Evolutionary conservation across 2,113 vertebrate species (phyloP), one percentile per base, ranked within the genome.

Genomic region (Oncorhynchus mykiss): DNA sequence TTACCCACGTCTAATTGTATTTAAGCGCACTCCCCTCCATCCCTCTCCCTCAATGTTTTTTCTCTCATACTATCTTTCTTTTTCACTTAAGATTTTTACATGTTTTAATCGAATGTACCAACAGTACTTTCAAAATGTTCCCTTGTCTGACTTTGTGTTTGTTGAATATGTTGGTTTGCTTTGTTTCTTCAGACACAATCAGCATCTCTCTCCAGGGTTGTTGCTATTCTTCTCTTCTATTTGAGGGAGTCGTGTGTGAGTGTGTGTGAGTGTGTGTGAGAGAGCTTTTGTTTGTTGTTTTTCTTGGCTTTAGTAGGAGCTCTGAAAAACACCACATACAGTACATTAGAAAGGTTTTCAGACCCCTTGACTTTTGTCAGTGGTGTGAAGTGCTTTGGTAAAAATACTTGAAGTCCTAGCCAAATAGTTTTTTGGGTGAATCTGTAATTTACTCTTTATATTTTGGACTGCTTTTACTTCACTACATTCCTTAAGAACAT

Each of bases 221-320:
- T 67, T 54, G 60, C 27, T 60, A 29, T 73, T 74, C 65, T 14
- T 31, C 29, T 67, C 13, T 39, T 29, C 16, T 68, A 5, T 68
- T 29, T 73, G 70, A 39, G 57, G 27, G 54, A 13, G 60, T 73
- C 11, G 57, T 65, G 72, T 73, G n/a, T 65, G 57, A 12, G 71
- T 34, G 27, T 72, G 34, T 8, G 31, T 34, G 31, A 6, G 31
- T 34, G 31, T 34, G 31, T 34, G 31, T 34, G 31, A 6, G 34
- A 8, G 39, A 9, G 39, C 39, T 9, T 39, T 39, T 8, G 9
- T 39, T 39, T 39, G 8, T 2, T 31, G 5, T 8, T 39, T 59
- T 29, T 34, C 29, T 88, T 86, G 82, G 65, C 70, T 80, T 51
- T 71, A 64, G 67, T 76, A 39, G 8, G 39, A 39, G 39, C 39